Evolutionary conservation across 2,888 invertebrate genomes (phyloP), one percentile per base, ranked within the genome.

Genomic region (Xiphydria camelus): DNA sequence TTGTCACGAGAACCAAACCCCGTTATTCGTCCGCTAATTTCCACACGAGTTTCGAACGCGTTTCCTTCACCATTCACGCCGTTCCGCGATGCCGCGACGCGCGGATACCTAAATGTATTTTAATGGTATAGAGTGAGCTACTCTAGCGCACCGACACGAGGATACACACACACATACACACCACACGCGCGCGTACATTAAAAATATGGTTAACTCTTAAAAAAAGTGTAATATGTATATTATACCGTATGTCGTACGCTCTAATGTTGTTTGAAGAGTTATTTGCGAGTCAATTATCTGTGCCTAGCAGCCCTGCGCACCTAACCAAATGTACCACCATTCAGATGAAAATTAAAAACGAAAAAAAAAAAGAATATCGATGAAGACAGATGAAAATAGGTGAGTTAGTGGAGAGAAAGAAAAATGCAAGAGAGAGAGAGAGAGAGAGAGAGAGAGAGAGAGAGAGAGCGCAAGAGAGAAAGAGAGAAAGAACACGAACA

Each of bases 271-370:
- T 75, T 75, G 71, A 74, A 70, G 71, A 73, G 73, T 80, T 80
- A 80, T 80, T 81, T 81, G 80, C 76, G 75, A 81, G 81, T 81
- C 81, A 81, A 81, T 81, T 81, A 81, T 79, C 80, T 80, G 81
- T 81, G 81, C 81, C 81, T 81, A 75, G 75, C 75, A 73, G 75
- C 70, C 75, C 74, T 74, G 74, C 72, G 74, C 75, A 75, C 75
- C 72, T 68, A 70, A 75, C 70, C 70, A 75, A 73, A 71, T 68
- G 69, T 73, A 74, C 70, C 71, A 73, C 67, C 71, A 67, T 73
- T 72, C 71, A 68, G 65, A 73, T 66, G 64, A 68, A 60, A 64
- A 59, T 52, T 51, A 51, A 61, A 47, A 57, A 49, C 45, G 57
- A 57, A 51, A 48, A 59, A 45, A 46, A 29, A 29, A 12, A 29